A percentile compares a stretch with the other conserved stretches of the same genome.
These are phyloP conservation scores for Ctenochaetus hawaiiensis DNA, from an alignment of 2,797 vertebrate genomes.

Conservation along the genomic window DNA sequence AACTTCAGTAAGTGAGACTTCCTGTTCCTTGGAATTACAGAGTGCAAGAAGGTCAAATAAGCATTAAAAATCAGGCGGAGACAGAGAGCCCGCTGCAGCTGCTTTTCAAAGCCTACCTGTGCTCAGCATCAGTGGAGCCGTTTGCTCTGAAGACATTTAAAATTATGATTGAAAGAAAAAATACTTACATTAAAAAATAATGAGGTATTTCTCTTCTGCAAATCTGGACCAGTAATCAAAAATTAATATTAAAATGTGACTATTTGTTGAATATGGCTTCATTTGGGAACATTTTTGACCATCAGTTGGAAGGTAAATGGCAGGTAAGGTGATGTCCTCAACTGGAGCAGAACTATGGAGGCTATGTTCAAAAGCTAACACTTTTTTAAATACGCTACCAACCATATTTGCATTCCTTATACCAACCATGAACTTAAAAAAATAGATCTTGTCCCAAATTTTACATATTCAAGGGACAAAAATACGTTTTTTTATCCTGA, in stretches of 20 bases:
- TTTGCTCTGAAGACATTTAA: not conserved
- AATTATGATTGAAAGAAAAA: not conserved
- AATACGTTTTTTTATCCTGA: no score
- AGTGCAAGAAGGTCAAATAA: not conserved
- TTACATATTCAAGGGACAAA: no score
- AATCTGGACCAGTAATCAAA: no score
- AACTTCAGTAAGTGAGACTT: conserved; percentile 51
- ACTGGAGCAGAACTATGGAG: not conserved
- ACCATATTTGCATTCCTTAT: no score
- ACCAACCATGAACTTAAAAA: no score
- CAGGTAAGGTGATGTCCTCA: not conserved
- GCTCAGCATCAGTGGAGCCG: not conserved
- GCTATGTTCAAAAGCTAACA: not conserved
- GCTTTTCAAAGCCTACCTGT: not conserved
- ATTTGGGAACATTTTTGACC: not conserved
- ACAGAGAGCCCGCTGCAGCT: not conserved
- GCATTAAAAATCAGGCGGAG: conserved; percentile 12
- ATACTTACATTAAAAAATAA: not conserved
- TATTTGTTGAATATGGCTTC: not conserved
- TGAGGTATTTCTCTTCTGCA: no score
- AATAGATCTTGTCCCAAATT: no score
- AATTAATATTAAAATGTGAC: no score
- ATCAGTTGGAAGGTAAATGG: not conserved
- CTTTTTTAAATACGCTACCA: no score
- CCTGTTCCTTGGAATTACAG: conserved; percentile 39